These are phyloP conservation scores for Drosophila takahashii DNA, from an alignment of 1,140 invertebrate genomes.

Conservation along the genomic window DNA sequence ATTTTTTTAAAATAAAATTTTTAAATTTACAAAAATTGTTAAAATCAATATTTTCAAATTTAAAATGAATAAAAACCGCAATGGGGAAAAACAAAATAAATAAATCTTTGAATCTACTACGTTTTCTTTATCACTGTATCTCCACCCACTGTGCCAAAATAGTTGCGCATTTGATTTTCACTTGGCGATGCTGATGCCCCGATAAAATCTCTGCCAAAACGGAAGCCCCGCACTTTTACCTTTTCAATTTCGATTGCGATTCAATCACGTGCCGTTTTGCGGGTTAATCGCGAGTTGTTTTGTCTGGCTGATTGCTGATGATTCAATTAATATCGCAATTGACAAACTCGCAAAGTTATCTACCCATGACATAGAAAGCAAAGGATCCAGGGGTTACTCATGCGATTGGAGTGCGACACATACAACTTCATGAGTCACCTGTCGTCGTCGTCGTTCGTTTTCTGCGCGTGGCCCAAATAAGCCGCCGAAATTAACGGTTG, in stretches of 20 bases:
- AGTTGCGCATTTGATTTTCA: constrained; percentile 32
- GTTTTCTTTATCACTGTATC: too few species aligned
- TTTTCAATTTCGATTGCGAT: constrained; percentile 36
- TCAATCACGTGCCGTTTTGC: constrained; percentile 25
- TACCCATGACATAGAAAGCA: neutral
- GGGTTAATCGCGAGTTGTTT: constrained; percentile 16
- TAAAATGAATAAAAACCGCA: too few species aligned
- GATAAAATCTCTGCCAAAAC: constrained; percentile 47
- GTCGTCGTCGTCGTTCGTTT: neutral
- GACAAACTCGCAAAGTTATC: constrained; percentile 6
- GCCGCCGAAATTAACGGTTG: constrained; percentile 22
- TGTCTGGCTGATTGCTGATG: neutral
- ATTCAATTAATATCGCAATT: constrained; percentile 1
- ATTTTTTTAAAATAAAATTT: too few species aligned
- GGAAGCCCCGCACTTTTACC: constrained; percentile 39
- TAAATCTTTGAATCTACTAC: too few species aligned
- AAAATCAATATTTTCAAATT: too few species aligned
- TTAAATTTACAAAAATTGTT: too few species aligned
- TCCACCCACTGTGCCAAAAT: constrained; percentile 15
- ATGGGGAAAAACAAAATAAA: too few species aligned
- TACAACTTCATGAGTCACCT: constrained; percentile 23
- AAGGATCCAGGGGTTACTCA: constrained; percentile 25
- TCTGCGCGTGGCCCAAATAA: constrained; percentile 24
- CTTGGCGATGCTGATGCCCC: neutral
- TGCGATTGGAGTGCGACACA: neutral